Conservation (phyloP, 2,113 vertebrate genomes). For the Struthio camelus region DNA sequence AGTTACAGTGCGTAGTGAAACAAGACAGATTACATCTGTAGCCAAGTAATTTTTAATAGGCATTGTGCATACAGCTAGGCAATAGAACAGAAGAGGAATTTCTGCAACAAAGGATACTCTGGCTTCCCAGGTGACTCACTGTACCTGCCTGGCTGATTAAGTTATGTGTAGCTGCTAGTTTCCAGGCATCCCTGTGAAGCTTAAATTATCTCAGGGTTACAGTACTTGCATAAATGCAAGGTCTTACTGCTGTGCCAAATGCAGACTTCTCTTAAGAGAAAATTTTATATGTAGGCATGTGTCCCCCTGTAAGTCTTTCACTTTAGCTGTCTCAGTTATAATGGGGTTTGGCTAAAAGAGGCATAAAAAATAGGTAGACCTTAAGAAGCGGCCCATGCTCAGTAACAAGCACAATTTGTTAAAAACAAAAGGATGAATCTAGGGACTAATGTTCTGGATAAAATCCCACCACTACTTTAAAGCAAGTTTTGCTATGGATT, state of each 20-base stretch:
- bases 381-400: neutral
- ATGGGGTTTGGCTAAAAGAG: neutral
- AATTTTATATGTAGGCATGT: neutral
- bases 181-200: neutral
- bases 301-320: neutral
- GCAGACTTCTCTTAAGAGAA: neutral
- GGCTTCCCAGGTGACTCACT: neutral
- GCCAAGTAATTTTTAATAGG: neutral
- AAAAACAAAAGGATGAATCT: neutral
- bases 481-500: neutral
- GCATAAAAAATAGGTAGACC: rapidly evolving
- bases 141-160: neutral
- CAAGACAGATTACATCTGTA: neutral
- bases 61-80: neutral
- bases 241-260: neutral
- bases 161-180: neutral
- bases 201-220: neutral
- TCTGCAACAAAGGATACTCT: constrained; percentile 2
- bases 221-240: neutral
- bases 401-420: neutral
- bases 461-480: neutral
- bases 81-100: neutral
- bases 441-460: neutral
- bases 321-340: neutral
- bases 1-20: neutral